These are phyloP conservation scores for Campopleginae sp. DNA, from an alignment of 2,888 invertebrate species.

Conservation along the genomic window DNA sequence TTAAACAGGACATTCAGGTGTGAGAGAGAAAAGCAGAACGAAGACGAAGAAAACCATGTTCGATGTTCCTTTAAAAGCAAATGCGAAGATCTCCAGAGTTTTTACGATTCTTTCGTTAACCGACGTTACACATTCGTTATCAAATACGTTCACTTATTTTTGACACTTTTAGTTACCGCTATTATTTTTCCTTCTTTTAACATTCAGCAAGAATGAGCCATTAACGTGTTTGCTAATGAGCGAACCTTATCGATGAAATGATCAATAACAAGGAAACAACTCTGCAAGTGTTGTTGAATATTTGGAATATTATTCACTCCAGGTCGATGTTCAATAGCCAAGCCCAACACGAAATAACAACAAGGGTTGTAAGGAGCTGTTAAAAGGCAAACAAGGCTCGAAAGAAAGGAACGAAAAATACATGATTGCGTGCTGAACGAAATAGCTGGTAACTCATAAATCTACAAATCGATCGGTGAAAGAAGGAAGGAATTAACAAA, in stretches of 20 bases:
- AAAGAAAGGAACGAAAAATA: conserved; percentile 31
- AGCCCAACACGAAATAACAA: conserved; percentile 22
- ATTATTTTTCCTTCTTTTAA: conserved; percentile 5
- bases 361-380: conserved; percentile 55
- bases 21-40: not conserved
- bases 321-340: conserved; percentile 68
- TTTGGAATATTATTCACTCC: conserved; percentile 59
- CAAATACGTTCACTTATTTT: conserved; percentile 8
- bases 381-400: conserved; percentile 60
- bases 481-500: conserved; percentile 36
- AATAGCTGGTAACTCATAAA: conserved; percentile 40
- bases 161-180: not conserved
- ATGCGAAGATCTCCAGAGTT: conserved; percentile 65
- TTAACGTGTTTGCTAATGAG: conserved; percentile 38
- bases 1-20: conserved; percentile 33
- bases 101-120: conserved; percentile 50
- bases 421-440: conserved; percentile 54
- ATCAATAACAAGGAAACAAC: conserved; percentile 21
- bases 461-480: conserved; percentile 28
- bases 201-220: conserved; percentile 26
- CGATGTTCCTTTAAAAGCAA: conserved; percentile 78
- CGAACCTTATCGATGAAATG: conserved; percentile 11
- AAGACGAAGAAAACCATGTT: conserved; percentile 68
- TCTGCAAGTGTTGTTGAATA: conserved; percentile 30
- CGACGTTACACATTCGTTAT: conserved; percentile 3